Evolutionary conservation across 2,888 invertebrate species (phyloP).

Genomic region (Parnassius orleans): DNA sequence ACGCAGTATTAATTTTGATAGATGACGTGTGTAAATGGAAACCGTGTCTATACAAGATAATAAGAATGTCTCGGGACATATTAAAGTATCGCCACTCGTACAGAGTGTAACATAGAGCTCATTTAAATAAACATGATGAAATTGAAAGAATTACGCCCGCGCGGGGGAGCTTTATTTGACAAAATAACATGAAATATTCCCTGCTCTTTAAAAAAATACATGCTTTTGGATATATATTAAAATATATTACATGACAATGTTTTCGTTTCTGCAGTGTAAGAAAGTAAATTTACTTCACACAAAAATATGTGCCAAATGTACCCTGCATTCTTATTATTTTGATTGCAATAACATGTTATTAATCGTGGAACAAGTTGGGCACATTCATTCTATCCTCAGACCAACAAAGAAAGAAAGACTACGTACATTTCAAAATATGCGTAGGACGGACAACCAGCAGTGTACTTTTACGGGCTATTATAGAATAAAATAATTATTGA

Average conservation of each 20-base stretch:
- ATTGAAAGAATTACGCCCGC: conserved; percentile 71
- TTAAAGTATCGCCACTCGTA: conserved; percentile 50
- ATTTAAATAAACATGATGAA: conserved; percentile 78
- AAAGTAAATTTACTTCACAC: too few species aligned
- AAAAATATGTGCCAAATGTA: too few species aligned
- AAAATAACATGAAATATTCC: conserved; percentile 30
- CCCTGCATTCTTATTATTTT: too few species aligned
- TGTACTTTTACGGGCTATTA: background rate
- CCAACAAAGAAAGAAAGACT: too few species aligned
- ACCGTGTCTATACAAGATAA: conserved; percentile 53
- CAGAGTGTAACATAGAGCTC: conserved; percentile 67
- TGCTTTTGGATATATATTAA: conserved; percentile 4
- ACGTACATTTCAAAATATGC: background rate
- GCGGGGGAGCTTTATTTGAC: conserved; percentile 35
- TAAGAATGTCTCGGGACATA: conserved; percentile 70
- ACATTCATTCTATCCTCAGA: too few species aligned
- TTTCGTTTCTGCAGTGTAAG: too few species aligned
- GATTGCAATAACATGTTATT: too few species aligned
- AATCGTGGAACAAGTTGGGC: too few species aligned
- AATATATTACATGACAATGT: background rate
- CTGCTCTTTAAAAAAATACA: conserved; percentile 14
- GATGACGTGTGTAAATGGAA: conserved; percentile 40
- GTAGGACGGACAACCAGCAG: background rate
- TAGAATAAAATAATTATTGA: too few species aligned
- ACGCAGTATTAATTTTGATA: background rate